Evolutionary conservation across 1,140 invertebrate species (phyloP), one percentile per base, ranked within the genome.

Genomic region (Pomacea maculata): DNA sequence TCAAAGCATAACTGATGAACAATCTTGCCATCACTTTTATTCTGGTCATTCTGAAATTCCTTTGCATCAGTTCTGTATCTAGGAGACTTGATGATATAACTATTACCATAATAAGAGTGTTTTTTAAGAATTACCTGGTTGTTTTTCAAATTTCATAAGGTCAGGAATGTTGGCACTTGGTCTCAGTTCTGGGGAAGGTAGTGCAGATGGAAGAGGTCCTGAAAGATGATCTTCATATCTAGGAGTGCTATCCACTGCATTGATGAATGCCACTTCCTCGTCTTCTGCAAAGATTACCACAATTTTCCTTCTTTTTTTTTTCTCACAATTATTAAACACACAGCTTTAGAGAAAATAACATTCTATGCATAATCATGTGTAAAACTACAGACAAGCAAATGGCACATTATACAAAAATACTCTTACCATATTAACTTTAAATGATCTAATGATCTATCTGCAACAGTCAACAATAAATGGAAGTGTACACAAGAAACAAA

Each of bases 111-210:
- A 17, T 3, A 65, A 65, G 64, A n/a, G 3, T 25, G 25, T 25
- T 65, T 65, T 2, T 4, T 4, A 65, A n/a, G 10, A 54, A 15
- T 75, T 73, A 72, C 65, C 45, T 67, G 65, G n/a, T 1, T 79
- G n/a, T 1, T 79, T n/a, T 63, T 80, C 82, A 83, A 90, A 87
- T 70, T 80, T 81, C 75, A 90, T 90, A 14, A 89, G 85, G 83
- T 87, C 86, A 65, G 76, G 73, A 29, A 77, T 67, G 78, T 81
- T 71, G 34, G 74, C 79, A 71, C 68, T 75, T 64, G 90, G 88
- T 52, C 81, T 79, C 7, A 91, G 78, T 29, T 84, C 84, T 12
- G 90, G 90, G 14, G 89, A 90, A 29, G 90, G 90, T 45, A 91
- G 81, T 68, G 84, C 81, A 65, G 87, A 89, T 11, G 90, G 90